These are phyloP conservation scores for Aldabrachelys gigantea DNA, from an alignment of 2,113 vertebrate species.

Conservation along the genomic window DNA sequence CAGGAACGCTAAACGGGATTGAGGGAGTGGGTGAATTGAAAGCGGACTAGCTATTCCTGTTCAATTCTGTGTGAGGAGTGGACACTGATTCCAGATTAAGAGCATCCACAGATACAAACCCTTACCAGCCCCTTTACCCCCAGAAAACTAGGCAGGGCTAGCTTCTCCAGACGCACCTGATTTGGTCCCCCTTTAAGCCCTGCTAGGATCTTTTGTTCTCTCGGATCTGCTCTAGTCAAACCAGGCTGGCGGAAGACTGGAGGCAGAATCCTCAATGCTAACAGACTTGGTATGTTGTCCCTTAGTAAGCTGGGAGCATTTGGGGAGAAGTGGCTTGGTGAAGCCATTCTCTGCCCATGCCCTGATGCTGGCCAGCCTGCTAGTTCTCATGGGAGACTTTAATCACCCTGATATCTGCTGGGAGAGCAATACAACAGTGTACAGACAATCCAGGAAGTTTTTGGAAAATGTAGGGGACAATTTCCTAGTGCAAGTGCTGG, in stretches of 20 bases:
- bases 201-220: background rate
- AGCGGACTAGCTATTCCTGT: background rate
- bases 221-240: background rate
- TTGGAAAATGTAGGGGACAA: too few relatives aligned
- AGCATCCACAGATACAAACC: background rate
- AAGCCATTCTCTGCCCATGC: background rate
- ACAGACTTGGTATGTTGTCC: background rate
- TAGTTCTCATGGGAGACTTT: background rate
- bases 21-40: background rate
- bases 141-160: background rate
- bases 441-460: too few relatives aligned
- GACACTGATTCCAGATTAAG: background rate
- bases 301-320: background rate
- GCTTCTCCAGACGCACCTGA: background rate
- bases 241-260: background rate
- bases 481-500: too few relatives aligned
- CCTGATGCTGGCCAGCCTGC: background rate
- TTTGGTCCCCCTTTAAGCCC: background rate
- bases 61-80: background rate
- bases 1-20: background rate
- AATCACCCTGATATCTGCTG: too few relatives aligned
- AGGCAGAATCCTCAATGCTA: background rate
- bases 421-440: too few relatives aligned
- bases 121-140: background rate
- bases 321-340: background rate